Evolutionary conservation across 2,797 vertebrate genomes (phyloP), one percentile per base, ranked within the genome.

Genomic region (Astyanax mexicanus): DNA sequence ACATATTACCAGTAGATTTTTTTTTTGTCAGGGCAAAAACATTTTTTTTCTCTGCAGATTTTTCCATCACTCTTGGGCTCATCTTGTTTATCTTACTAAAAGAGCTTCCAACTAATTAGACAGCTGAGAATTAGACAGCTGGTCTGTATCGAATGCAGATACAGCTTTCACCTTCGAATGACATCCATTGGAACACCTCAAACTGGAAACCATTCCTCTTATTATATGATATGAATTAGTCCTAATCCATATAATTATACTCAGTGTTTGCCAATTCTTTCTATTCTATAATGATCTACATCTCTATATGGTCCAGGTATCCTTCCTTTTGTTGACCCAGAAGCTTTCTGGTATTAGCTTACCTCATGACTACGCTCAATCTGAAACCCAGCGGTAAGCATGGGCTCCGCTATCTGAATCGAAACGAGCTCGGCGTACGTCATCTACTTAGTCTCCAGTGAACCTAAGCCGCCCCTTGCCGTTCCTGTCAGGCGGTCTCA

Each of bases 401-500:
- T 15, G 9, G 13, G 1, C 27, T 54, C 9, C 4, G 6, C 47
- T 52, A 38, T 55, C 11, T 40, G 8, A 38, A 65, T 15, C 45
- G 17, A 62, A 55, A 49, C 35, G 3, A n/a, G 0, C 15, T 23
- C 25, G 9, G 64, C 57, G 52, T 71, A 71, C 17, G 40, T 66
- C 69, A 44, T 49, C 51, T 23, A 25, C 78, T 72, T 27, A 40
- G 69, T 38, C 44, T 19, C 1, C 6, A 13, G 27, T 44, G 65
- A 72, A 47, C 3, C 32, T 15, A 27, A 68, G 58, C 65, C 11
- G 1, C 25, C 21, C 58, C 38, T 55, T 29, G 69, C 49, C 55
- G 44, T 68, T 75, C 42, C 49, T 64, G 49, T 51, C 61, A 57
- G 62, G 7, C 13, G 35, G 52, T 40, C 3, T 44, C 45, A 52